Evolutionary conservation across 1,140 invertebrate genomes (phyloP), one percentile per base, ranked within the genome.

Genomic region (Hermatobates lingyangjiaoensis): DNA sequence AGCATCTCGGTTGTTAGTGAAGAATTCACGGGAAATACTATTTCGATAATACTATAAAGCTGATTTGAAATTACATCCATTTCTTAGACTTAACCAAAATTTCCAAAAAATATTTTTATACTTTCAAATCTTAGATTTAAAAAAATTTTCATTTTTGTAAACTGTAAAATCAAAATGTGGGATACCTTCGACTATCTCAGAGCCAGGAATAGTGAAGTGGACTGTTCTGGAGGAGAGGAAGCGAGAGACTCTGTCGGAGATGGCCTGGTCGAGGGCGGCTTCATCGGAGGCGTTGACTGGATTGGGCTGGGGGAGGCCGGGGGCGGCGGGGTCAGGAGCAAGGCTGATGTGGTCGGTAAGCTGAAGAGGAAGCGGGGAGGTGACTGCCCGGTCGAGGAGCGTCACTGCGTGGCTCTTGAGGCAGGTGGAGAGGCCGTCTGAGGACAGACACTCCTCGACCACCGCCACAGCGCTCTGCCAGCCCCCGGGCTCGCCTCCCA

Each of bases 321-420:
- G 59, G 1, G 71, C 67, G 57, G 78, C 76, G 21, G 38, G 27
- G 20, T 49, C 46, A 60, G 74, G 75, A 3, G 79, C 73, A 54
- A 85, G 74, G 48, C 73, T 79, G 4, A 85, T 69, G 20, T 81
- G 81, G 30, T 80, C 78, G 15, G 77, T 66, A 3, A 85, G 61
- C 15, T 72, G 68, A 10, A 85, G 59, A 2, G 71, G 68, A 56
- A 68, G 70, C 34, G 72, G 72, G 15, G 74, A 67, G 2, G 78
- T 72, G 5, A 57, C n/a, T 40, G 77, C 74, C 53, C 80, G 73
- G 56, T 83, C 81, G 59, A 87, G 66, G 1, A 81, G 75, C 1
- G 76, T 74, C 1, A 84, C 66, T 15, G 86, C 65, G 61, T 84
- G 86, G 23, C 83, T 60, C 62, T 86, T 87, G 2, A 87, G 66